phyloP scores from a whole-genome alignment of 2,113 vertebrate genomes.

The Coreoperca whiteheadi region DNA sequence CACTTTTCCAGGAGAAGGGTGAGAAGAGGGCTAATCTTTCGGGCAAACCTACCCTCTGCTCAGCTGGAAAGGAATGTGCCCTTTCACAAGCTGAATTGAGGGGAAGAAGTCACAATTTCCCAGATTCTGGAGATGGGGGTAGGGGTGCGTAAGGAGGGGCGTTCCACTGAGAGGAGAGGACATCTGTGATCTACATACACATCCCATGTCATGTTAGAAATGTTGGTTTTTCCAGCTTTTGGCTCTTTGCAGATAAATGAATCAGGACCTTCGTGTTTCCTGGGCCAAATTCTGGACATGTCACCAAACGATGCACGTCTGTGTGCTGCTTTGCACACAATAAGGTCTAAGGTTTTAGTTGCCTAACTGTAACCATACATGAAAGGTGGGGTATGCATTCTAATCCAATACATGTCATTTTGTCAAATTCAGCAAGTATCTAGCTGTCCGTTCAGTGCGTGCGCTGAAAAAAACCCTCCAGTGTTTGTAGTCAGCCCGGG shows the following conservation, averaged over 20 bases:
- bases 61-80: slow-evolving; percentile 69
- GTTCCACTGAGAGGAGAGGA: slow-evolving; percentile 1
- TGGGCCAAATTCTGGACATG: not conserved
- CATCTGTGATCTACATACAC: not conserved
- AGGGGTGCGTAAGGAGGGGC: not conserved
- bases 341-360: no score
- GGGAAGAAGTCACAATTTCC: slow-evolving; percentile 55
- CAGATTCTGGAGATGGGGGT: slow-evolving; percentile 32
- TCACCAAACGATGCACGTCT: not conserved
- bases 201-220: not conserved
- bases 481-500: no score
- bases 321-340: not conserved
- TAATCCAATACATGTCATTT: no score
- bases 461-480: no score
- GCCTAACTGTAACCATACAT: no score
- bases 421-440: no score
- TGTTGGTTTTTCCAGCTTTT: not conserved
- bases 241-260: not conserved
- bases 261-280: not conserved
- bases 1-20: slow-evolving; percentile 48
- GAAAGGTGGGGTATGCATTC: no score
- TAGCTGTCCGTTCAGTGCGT: no score
- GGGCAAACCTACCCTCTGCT: slow-evolving; percentile 57
- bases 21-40: slow-evolving; percentile 60
- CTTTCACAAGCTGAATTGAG: slow-evolving; percentile 65